Evolutionary conservation across 2,797 vertebrate species (phyloP).

Genomic region (Mus minutoides): DNA sequence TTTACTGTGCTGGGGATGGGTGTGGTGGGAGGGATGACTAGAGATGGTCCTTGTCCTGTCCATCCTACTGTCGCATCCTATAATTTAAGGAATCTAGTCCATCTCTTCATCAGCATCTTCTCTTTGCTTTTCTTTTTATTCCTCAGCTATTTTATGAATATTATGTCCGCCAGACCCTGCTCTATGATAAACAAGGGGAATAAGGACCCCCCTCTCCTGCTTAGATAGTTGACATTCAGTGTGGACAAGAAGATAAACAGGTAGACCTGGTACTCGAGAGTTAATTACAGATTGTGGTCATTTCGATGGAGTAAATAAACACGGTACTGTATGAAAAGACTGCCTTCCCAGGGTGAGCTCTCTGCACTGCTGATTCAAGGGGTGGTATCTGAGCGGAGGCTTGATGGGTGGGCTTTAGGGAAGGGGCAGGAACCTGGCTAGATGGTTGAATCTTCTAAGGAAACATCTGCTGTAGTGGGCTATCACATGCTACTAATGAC

Average conservation of each 20-base stretch:
- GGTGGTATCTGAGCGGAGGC: background rate
- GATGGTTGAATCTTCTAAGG: background rate
- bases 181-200: background rate
- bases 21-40: accelerated
- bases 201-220: background rate
- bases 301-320: slow-evolving; percentile 26
- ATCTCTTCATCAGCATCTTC: background rate
- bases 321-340: background rate
- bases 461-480: background rate
- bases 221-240: background rate
- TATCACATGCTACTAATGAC: no score
- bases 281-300: slow-evolving; percentile 24
- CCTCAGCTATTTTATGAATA: background rate
- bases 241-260: slow-evolving; percentile 50
- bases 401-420: slow-evolving; percentile 15
- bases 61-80: background rate
- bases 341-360: slow-evolving; percentile 11
- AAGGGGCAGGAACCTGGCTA: background rate
- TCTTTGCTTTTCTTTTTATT: background rate
- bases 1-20: background rate
- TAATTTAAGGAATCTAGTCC: background rate
- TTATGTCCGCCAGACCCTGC: background rate
- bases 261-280: background rate
- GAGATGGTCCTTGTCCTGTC: background rate
- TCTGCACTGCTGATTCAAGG: background rate